phyloP scores from a whole-genome alignment of 2,888 invertebrate species.

The Baronia brevicornis region DNA sequence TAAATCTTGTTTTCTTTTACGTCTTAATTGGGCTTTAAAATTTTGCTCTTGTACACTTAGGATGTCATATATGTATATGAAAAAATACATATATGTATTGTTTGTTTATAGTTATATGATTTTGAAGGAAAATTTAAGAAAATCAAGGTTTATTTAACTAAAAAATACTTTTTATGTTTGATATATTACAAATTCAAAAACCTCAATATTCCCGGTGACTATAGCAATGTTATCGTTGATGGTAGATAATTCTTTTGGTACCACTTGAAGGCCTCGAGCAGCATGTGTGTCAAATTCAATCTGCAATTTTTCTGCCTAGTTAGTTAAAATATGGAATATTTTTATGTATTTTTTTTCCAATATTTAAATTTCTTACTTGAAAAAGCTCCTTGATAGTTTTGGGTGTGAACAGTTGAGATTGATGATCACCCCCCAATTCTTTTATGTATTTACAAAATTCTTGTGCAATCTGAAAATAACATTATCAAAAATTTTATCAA shows the following conservation, averaged over 20 bases:
- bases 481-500: too few species aligned
- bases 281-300: slow-evolving; percentile 76
- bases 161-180: slow-evolving; percentile 2
- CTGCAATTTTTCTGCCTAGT: slow-evolving; percentile 34
- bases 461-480: slow-evolving; percentile 57
- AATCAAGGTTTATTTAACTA: too few species aligned
- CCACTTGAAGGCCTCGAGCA: slow-evolving; percentile 68
- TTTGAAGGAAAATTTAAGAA: neutral
- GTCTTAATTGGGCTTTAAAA: too few species aligned
- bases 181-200: slow-evolving; percentile 26
- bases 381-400: slow-evolving; percentile 68
- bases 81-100: too few species aligned
- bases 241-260: slow-evolving; percentile 75
- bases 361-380: slow-evolving; percentile 39
- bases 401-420: slow-evolving; percentile 63
- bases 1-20: too few species aligned
- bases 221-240: slow-evolving; percentile 74
- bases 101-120: slow-evolving; percentile 8
- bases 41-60: too few species aligned
- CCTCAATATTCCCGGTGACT: slow-evolving; percentile 61
- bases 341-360: slow-evolving; percentile 1
- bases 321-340: neutral
- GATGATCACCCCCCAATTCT: slow-evolving; percentile 64
- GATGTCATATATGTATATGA: too few species aligned
- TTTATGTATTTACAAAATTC: slow-evolving; percentile 69